Percentiles rank a stretch among this genome's conserved stretches.
Evolutionary conservation across 2,888 invertebrate species (phyloP).

Genomic region (Noctua janthina): DNA sequence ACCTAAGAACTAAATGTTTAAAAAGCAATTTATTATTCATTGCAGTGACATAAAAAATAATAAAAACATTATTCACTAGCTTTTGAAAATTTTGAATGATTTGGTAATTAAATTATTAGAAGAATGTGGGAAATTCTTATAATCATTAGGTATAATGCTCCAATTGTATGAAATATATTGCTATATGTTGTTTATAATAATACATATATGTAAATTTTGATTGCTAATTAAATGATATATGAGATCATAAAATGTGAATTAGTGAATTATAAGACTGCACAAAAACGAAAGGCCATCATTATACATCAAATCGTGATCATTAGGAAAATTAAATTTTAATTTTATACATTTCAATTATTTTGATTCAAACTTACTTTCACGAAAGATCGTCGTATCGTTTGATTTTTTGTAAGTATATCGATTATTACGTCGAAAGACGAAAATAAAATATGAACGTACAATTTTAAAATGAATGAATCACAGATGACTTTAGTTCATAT

Average conservation of each 20-base stretch:
- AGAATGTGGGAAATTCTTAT: neutral
- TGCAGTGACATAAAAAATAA: neutral
- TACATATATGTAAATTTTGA: neutral
- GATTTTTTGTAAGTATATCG: neutral
- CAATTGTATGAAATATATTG: neutral
- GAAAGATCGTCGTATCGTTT: neutral
- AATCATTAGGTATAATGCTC: no score
- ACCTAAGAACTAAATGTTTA: slow-evolving; percentile 13
- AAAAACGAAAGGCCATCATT: neutral
- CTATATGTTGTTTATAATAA: neutral
- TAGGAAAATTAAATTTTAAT: no score
- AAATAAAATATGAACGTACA: no score
- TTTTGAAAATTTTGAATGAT: neutral
- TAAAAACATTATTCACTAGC: neutral
- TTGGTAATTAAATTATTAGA: neutral
- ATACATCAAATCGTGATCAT: no score
- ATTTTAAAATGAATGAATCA: neutral
- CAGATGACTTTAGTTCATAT: neutral
- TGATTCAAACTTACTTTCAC: neutral
- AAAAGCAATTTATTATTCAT: neutral
- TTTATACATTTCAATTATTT: no score
- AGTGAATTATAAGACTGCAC: neutral
- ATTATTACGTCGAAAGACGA: no score
- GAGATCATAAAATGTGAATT: neutral
- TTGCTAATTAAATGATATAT: neutral